Evolutionary conservation across 2,888 invertebrate genomes (phyloP), one percentile per base, ranked within the genome.

Genomic region (Corythucha ciliata): DNA sequence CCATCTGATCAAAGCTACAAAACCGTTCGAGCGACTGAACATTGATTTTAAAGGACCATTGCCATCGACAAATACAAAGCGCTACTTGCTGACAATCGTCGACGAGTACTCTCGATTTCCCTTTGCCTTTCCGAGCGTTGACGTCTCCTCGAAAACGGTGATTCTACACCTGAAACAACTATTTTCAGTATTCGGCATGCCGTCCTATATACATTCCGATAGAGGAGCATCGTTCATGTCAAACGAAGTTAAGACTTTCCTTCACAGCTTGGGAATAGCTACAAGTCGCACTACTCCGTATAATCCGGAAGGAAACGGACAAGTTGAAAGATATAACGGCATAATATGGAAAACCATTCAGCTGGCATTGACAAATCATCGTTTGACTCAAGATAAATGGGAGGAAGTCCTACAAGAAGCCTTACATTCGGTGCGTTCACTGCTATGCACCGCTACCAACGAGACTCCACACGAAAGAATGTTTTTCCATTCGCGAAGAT

Each of bases 391-490:
- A 14, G 10, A 32, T 8, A 16, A 48, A 10, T 58, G 57, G 57
- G 58, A 58, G 53, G 14, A 16, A 5, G 55, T 59, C 12, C 40
- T 58, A n/a, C 34, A 33, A 50, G 54, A 57, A 39, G 49, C 54
- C 10, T 29, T 59, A 7, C 57, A 57, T 44, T 55, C 53, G 4
- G 45, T 57, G 14, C 42, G 59, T 10, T 59, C 57, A 4, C 39
- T 59, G 6, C 33, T 58, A 7, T 58, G 55, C 33, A 56, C 56
- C 16, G 36, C 58, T 3, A 58, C 53, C 12, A 59, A 58, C 37
- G 6, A 7, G 7, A 57, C 57, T 1, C 59, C 57, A 8, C 53
- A 58, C 41, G 56, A 57, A 26, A 36, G 52, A 29, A 53, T 57
- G 49, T 58, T 53, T 40, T 33, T 12, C 2, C 42, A 47, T 26